Conservation (phyloP, 2,888 invertebrate species). For the Neria commutata region DNA sequence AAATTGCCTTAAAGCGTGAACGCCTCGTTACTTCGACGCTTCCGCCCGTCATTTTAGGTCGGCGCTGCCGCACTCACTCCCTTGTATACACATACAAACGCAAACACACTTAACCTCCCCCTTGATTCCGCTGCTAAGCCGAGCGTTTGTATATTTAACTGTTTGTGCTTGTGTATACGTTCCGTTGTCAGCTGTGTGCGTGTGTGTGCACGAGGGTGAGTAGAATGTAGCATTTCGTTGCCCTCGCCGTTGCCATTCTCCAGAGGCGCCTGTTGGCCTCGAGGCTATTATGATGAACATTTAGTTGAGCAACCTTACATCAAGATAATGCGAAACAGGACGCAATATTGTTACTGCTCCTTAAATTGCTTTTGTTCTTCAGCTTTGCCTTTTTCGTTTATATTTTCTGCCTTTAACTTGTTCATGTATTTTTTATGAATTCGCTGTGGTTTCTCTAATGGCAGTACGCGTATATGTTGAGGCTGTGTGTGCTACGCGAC, state of each 20-base stretch:
- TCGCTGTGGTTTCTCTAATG: no score
- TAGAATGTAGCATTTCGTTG: no score
- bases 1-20: conserved; percentile 11
- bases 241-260: not conserved
- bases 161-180: not conserved
- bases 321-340: conserved; percentile 5
- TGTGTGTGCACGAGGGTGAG: no score
- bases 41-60: not conserved
- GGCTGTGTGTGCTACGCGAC: no score
- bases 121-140: no score
- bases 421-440: not conserved
- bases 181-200: not conserved
- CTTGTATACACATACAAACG: not conserved
- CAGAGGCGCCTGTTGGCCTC: not conserved
- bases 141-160: not conserved
- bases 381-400: not conserved
- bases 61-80: not conserved
- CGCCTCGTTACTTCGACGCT: conserved; percentile 1
- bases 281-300: conserved; percentile 12
- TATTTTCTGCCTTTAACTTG: no score
- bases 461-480: no score
- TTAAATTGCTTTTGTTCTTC: conserved; percentile 6
- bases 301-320: conserved; percentile 8
- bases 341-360: conserved; percentile 2
- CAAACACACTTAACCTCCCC: no score